A percentile compares a stretch with the other conserved stretches of the same genome.
phyloP scores from a whole-genome alignment of 2,888 invertebrate genomes.

The Oscheius sp. region DNA sequence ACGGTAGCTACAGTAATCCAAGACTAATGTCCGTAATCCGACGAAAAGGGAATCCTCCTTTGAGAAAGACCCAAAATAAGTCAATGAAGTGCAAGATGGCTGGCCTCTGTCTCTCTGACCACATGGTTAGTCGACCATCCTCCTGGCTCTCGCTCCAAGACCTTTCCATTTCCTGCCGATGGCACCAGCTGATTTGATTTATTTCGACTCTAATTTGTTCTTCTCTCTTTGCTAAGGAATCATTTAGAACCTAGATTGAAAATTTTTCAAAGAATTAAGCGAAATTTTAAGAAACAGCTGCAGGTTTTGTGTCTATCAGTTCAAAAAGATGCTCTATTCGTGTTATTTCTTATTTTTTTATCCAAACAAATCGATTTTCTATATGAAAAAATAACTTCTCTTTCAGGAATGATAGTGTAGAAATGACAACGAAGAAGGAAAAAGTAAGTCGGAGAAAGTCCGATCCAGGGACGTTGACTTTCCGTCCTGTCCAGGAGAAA shows the following conservation, averaged over 20 bases:
- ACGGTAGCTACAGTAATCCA: too few species aligned
- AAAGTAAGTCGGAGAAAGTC: conserved; percentile 51
- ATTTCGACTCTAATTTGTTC: too few species aligned
- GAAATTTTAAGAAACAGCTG: too few species aligned
- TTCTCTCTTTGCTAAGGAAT: too few species aligned
- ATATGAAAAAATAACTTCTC: neutral
- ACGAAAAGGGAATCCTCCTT: too few species aligned
- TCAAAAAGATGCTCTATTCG: neutral
- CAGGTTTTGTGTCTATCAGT: too few species aligned
- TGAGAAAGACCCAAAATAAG: too few species aligned
- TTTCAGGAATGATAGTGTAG: neutral
- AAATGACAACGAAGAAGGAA: conserved; percentile 37
- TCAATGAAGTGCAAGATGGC: too few species aligned
- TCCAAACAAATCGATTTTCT: neutral
- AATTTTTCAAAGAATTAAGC: too few species aligned
- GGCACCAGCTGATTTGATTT: conserved; percentile 1
- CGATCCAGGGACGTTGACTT: conserved; percentile 52
- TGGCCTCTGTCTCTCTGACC: too few species aligned
- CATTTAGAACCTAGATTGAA: too few species aligned
- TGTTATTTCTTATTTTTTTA: neutral
- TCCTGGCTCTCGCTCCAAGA: neutral
- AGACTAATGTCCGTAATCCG: too few species aligned
- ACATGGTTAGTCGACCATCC: neutral
- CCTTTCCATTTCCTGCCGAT: neutral
- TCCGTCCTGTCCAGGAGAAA: conserved; percentile 44